Evolutionary conservation across 2,888 invertebrate genomes (phyloP).

Genomic region (Drosophila putrida): DNA sequence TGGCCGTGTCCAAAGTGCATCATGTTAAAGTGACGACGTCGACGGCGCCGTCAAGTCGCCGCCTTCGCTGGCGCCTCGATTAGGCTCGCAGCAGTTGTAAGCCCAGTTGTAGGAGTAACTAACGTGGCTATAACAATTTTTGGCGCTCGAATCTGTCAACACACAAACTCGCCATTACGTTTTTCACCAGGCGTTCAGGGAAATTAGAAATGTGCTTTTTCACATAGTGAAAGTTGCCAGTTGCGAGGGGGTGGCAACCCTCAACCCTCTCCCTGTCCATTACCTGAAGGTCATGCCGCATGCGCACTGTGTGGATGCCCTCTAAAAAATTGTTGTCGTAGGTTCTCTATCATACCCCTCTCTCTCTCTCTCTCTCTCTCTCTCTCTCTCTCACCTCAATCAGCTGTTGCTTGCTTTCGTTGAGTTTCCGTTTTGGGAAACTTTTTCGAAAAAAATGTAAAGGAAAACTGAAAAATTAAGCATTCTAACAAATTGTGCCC

Average conservation of each 20-base stretch:
- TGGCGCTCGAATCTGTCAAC: constrained; percentile 72
- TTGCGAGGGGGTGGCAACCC: constrained; percentile 9
- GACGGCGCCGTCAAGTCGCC: constrained; percentile 79
- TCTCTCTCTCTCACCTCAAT: background rate
- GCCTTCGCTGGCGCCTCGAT: constrained; percentile 80
- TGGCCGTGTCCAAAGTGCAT: constrained; percentile 51
- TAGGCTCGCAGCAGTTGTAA: constrained; percentile 67
- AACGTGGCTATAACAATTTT: constrained; percentile 38
- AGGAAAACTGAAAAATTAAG: constrained; percentile 32
- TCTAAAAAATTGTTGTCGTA: constrained; percentile 67
- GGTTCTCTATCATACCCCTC: constrained; percentile 46
- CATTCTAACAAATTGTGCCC: constrained; percentile 65
- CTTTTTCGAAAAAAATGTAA: constrained; percentile 8
- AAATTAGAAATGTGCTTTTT: constrained; percentile 2
- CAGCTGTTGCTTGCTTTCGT: constrained; percentile 66
- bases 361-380: background rate
- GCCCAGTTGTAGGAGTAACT: constrained; percentile 8
- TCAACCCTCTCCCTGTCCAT: background rate
- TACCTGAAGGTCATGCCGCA: constrained; percentile 80
- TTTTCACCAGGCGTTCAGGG: constrained; percentile 71
- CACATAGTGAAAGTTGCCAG: constrained; percentile 32
- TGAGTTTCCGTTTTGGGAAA: constrained; percentile 38
- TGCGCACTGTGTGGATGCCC: constrained; percentile 60
- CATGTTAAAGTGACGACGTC: constrained; percentile 67
- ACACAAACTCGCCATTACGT: constrained; percentile 83